Percentiles rank a stretch among this genome's conserved stretches.
These are phyloP conservation scores for Nycteola revayana DNA, from an alignment of 2,888 invertebrate genomes.

Conservation along the genomic window DNA sequence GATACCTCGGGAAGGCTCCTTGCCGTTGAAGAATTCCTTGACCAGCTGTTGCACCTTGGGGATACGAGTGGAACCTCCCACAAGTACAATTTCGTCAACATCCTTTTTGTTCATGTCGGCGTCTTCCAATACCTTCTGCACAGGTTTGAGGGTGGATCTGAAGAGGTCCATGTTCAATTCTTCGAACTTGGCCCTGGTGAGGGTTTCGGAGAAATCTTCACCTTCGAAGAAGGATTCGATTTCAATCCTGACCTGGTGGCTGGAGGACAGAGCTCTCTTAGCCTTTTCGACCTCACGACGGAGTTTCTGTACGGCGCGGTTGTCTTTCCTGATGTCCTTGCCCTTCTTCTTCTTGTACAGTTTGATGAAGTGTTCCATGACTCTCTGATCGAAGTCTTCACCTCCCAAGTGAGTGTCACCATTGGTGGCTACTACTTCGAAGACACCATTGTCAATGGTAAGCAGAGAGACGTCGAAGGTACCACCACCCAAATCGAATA, in stretches of 20 bases:
- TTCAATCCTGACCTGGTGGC: conserved; percentile 98
- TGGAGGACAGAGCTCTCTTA: conserved; percentile 96
- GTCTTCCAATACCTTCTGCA: conserved; percentile 97
- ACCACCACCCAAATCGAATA: conserved; percentile 99
- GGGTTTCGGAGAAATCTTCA: conserved; percentile 98
- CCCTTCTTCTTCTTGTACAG: conserved; percentile 99
- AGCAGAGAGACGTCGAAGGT: conserved; percentile 99
- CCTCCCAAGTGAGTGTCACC: conserved; percentile 99
- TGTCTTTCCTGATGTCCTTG: conserved; percentile 97
- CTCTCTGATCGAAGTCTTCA: conserved; percentile 99
- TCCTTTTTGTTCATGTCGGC: conserved; percentile 99
- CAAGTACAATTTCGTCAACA: conserved; percentile 98
- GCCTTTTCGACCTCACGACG: conserved; percentile 99
- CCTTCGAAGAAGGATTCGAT: conserved; percentile 99
- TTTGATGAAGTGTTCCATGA: conserved; percentile 99
- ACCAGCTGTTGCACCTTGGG: conserved; percentile 98
- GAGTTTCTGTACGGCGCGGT: conserved; percentile 97
- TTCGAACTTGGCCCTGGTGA: conserved; percentile 99
- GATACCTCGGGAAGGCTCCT: conserved; percentile 98
- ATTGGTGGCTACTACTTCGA: conserved; percentile 95
- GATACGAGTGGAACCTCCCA: conserved; percentile 99
- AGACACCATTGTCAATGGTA: conserved; percentile 99
- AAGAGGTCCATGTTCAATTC: conserved; percentile 97
- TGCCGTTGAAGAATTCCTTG: conserved; percentile 97
- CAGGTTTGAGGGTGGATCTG: conserved; percentile 96